Base-by-base conservation (phyloP, 2,888 invertebrate species). In the Gymnoscelis rufifasciata region DNA sequence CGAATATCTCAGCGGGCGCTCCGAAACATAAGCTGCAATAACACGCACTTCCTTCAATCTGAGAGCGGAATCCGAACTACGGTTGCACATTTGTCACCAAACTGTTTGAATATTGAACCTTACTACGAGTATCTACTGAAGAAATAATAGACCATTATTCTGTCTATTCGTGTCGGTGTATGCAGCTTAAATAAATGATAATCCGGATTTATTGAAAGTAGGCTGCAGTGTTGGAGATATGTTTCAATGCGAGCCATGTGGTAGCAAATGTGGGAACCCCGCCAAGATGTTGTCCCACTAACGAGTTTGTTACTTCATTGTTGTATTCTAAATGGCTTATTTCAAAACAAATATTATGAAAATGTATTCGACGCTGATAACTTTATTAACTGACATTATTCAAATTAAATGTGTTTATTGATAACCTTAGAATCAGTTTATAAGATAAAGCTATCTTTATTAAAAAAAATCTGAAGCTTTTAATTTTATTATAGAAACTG, bases 1-100 rank as follows among this genome's bases (percentile, higher is more conserved):
- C 81, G 79, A 80, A 81, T 80, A 78, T 79, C 88, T 83, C 87
- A 87, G 87, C 88, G 76, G 88, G 88, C 84, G 81, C 79, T 77
- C 69, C 73, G 72, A 79, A 81, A 76, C 79, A 70, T 86, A 86
- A 87, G 87, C 87, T 88, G 88, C 83, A 86, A 87, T 77, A 88
- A 87, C 86, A 88, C 78, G 80, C 81, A 83, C 83, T 88, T 88
- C 87, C 88, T 87, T 69, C 63, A 63, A 46, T 53, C 54, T 71
- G 69, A 71, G 71, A 73, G 74, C 68, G 74, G 69, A 66, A 50
- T 46, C 64, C 60, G 62, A 54, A 59, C 57, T 57, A 62, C 60
- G 56, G 65, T 74, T 70, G 68, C 68, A 74, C 71, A 72, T 75
- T 68, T 68, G 60, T 63, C 64, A 60, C 47, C 46, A 13, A 50